phyloP scores from a whole-genome alignment of 2,113 vertebrate genomes.

The Uria lomvia region DNA sequence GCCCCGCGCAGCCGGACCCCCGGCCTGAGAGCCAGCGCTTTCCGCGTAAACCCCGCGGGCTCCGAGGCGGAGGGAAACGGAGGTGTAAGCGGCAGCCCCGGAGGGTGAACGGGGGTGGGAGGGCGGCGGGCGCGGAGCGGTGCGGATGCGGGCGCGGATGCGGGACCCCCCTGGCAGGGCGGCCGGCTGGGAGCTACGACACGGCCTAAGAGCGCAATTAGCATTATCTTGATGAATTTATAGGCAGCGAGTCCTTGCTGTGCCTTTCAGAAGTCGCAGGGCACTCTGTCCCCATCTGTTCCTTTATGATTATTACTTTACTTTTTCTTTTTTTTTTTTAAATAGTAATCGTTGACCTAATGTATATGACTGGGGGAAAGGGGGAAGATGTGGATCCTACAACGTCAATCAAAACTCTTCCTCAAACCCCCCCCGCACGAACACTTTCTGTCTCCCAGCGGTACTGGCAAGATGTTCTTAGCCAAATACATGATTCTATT shows the following conservation, averaged over 20 bases:
- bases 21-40: not conserved
- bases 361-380: not conserved
- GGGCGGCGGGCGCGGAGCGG: not conserved
- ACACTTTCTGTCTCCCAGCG: slow-evolving; percentile 19
- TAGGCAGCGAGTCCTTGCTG: slow-evolving; percentile 30
- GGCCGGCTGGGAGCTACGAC: not conserved
- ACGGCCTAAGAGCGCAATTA: slow-evolving; percentile 21
- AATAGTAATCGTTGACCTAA: slow-evolving; percentile 32
- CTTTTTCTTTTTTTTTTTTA: not conserved
- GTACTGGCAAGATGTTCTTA: slow-evolving; percentile 49
- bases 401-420: slow-evolving; percentile 46
- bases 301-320: slow-evolving; percentile 20
- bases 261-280: slow-evolving; percentile 48
- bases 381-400: not conserved
- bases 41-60: not conserved
- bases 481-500: slow-evolving; percentile 60
- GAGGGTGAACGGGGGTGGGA: not conserved
- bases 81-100: accelerated
- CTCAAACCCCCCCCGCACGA: not conserved
- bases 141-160: not conserved
- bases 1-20: not conserved
- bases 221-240: slow-evolving; percentile 10
- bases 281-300: slow-evolving; percentile 40
- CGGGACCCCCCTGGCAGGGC: too few relatives aligned
- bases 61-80: accelerated